Evolutionary conservation across 1,140 invertebrate species (phyloP), one percentile per base, ranked within the genome.

Genomic region (Anastatus disparis): DNA sequence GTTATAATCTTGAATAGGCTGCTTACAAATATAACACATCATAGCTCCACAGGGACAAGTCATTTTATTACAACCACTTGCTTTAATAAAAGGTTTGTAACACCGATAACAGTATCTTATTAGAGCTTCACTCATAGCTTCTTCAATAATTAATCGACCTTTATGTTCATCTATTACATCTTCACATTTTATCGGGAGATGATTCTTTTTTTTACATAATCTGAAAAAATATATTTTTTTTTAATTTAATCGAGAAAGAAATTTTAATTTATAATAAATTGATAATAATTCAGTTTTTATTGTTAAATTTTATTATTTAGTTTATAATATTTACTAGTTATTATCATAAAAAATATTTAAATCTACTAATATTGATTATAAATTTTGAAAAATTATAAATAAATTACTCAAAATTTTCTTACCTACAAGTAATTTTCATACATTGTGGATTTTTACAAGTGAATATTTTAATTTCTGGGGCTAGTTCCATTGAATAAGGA

Each of bases 31-130:
- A 75, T 93, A 92, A 78, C 92, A 93, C 87, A 90, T 91, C 1
- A 75, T 78, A 2, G 89, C 88, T 0, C 90, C 90, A 85, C 91
- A 93, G 0, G 76, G 26, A 79, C 91, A 93, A 1, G 83, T 88
- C 86, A 93, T 92, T 77, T 89, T 89, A 74, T 93, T 93, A 75
- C 91, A 93, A 2, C 91, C 91, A 55, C 84, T 81, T 40, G 85
- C 80, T 78, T 92, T 92, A 58, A 89, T 83, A 75, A 90, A 91
- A 31, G 86, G 79, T 29, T 83, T 85, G 9, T 85, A 80, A 78
- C 91, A 92, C 2, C 79, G 84, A 22, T 85, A 86, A 79, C 90
- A 92, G 50, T 82, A 87, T 55, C 90, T 87, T 12, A 91, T 76
- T 50, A 91, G 80, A 7, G 89, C 89, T 75, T 90, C 88, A 13